Conservation (phyloP, 1,140 invertebrate species). For the Tetragonula clypearis region DNA sequence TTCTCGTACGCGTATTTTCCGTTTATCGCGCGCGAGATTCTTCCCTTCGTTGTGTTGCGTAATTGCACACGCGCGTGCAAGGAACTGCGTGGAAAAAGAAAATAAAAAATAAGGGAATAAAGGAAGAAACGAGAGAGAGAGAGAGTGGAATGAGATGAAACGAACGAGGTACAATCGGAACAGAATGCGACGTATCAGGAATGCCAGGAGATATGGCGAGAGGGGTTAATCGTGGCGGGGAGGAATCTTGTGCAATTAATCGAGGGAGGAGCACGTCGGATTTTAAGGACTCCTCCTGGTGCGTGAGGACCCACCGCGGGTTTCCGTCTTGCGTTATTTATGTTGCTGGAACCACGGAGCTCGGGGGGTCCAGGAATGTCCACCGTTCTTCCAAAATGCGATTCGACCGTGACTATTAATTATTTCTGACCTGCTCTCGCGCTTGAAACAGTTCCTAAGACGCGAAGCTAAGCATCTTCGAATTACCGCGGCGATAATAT, state of each 20-base stretch:
- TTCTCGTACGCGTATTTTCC: not conserved
- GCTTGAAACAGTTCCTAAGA: conserved; percentile 14
- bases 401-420: conserved; percentile 75
- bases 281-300: conserved; percentile 68
- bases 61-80: not conserved
- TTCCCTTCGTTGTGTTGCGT: too few species aligned
- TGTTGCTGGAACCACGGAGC: conserved; percentile 70
- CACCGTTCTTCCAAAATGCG: conserved; percentile 69
- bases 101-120: not conserved
- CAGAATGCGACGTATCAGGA: conserved; percentile 29
- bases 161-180: not conserved
- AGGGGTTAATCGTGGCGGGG: conserved; percentile 39
- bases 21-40: not conserved
- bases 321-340: conserved; percentile 75
- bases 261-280: conserved; percentile 66
- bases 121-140: not conserved
- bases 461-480: not conserved
- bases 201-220: conserved; percentile 41
- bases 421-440: conserved; percentile 69
- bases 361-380: conserved; percentile 73
- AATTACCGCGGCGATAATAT: not conserved
- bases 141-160: not conserved
- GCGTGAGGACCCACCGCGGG: conserved; percentile 63
- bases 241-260: conserved; percentile 61
- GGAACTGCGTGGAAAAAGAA: too few species aligned